Evolutionary conservation across 2,888 invertebrate genomes (phyloP), one percentile per base, ranked within the genome.

Genomic region (Corbicula japonica): DNA sequence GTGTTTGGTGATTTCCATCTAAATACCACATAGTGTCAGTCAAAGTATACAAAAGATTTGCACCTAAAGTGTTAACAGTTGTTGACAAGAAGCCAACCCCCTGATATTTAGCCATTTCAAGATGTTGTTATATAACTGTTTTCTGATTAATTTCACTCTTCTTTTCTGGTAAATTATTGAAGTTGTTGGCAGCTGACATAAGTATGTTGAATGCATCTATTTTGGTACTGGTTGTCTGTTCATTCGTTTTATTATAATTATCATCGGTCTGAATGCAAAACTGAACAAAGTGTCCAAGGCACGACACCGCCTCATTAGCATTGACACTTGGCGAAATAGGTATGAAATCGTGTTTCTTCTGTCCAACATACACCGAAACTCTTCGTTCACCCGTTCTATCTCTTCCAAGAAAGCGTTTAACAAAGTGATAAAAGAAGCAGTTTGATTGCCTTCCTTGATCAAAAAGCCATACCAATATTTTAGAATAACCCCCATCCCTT

Each of bases 1-100:
- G 23, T 52, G 52, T 52, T 26, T 52, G n/a, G n/a, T 52, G 52
- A 52, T 52, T 52, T 5, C 28, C 52, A 18, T 52, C 52, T 4
- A 21, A 4, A 18, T 6, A 52, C 52, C 52, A 52, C 23, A 52
- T 2, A 8, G 15, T 28, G 28, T 26, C 52, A 23, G 12, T 4
- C 2, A 52, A 18, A 6, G 26, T 52, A 15, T 52, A 28, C 10
- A 52, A 8, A 15, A 52, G 15, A 28, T 52, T 52, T 18, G 23
- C 18, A 18, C 52, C 52, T n/a, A 52, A 26, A 15, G 52, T 10
- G 6, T 52, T 18, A 15, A 4, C 3, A 21, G 23, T 52, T 52
- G 52, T 6, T 28, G 6, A 10, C 3, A 52, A 3, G 18, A 52
- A 21, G 3, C 52, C 28, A 3, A 52, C 52, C 2, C 28, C 12